Evolutionary conservation across 2,888 invertebrate species (phyloP).

Genomic region (Troides aeacus): DNA sequence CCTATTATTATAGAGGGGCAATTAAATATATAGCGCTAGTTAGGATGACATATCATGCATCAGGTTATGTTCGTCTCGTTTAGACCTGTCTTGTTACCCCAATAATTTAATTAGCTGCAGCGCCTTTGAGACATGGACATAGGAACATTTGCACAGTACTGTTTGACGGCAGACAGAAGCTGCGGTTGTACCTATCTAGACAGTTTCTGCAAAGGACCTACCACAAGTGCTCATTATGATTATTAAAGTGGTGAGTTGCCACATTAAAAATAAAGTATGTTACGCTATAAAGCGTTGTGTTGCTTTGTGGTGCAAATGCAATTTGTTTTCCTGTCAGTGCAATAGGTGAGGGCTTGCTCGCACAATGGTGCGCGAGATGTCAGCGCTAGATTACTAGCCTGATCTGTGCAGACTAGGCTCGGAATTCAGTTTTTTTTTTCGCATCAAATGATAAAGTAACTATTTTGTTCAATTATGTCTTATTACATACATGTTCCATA

Average conservation of each 20-base stretch:
- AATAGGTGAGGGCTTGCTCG: conserved; percentile 29
- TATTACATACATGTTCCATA: neutral
- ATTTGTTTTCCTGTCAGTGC: conserved; percentile 42
- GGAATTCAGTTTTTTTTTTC: neutral
- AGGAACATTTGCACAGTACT: too few relatives aligned
- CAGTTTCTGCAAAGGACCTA: too few relatives aligned
- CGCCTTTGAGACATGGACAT: too few relatives aligned
- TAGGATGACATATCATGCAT: too few relatives aligned
- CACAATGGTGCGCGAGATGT: conserved; percentile 15
- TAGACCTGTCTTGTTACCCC: too few relatives aligned
- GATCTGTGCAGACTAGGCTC: conserved; percentile 9
- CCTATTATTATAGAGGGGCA: too few relatives aligned
- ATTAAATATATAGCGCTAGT: too few relatives aligned
- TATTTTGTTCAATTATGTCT: neutral
- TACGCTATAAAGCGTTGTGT: conserved; percentile 10
- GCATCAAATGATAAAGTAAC: conserved; percentile 1
- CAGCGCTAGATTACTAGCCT: conserved; percentile 13
- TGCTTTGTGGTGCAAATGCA: conserved; percentile 34
- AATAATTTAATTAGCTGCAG: too few relatives aligned
- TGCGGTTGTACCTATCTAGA: too few relatives aligned
- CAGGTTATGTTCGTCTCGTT: too few relatives aligned
- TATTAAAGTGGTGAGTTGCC: neutral
- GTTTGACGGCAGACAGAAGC: too few relatives aligned
- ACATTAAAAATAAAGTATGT: neutral
- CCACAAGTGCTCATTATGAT: too few relatives aligned